Percentiles rank a stretch among this genome's conserved stretches.
Evolutionary conservation across 2,888 invertebrate species (phyloP).

Genomic region (Venusia cambrica): DNA sequence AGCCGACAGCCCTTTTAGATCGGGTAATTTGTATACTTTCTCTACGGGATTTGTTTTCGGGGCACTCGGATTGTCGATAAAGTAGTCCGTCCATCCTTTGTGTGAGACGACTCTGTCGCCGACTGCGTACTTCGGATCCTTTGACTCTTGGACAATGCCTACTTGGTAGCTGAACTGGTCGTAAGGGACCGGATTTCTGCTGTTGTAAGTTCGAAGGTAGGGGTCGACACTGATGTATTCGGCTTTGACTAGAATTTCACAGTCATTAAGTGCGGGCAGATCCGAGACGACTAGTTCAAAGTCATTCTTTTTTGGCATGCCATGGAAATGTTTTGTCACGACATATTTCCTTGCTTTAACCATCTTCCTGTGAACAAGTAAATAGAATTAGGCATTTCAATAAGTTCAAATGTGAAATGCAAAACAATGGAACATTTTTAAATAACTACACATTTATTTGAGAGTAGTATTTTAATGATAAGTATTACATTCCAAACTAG

Average conservation of each 20-base stretch:
- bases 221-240: slow-evolving; percentile 57
- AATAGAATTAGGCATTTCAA: too few relatives aligned
- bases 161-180: slow-evolving; percentile 40
- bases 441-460: too few relatives aligned
- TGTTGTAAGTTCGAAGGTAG: slow-evolving; percentile 43
- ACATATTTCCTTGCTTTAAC: slow-evolving; percentile 81
- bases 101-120: slow-evolving; percentile 81
- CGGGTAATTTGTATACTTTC: slow-evolving; percentile 74
- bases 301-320: slow-evolving; percentile 81
- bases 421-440: too few relatives aligned
- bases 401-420: too few relatives aligned
- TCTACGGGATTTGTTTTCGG: too few relatives aligned
- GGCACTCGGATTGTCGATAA: slow-evolving; percentile 40
- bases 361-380: slow-evolving; percentile 57
- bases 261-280: slow-evolving; percentile 79
- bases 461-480: too few relatives aligned
- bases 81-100: slow-evolving; percentile 84
- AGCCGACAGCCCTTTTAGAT: slow-evolving; percentile 71
- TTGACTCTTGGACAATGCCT: slow-evolving; percentile 60
- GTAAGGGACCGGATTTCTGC: slow-evolving; percentile 25
- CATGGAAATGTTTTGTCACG: slow-evolving; percentile 77
- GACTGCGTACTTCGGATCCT: slow-evolving; percentile 73
- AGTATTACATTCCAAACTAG: too few relatives aligned
- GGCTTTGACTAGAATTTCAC: slow-evolving; percentile 60
- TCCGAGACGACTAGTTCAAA: slow-evolving; percentile 82